Evolutionary conservation across 2,888 invertebrate species (phyloP).

Genomic region (Tanytarsus gracilentus): DNA sequence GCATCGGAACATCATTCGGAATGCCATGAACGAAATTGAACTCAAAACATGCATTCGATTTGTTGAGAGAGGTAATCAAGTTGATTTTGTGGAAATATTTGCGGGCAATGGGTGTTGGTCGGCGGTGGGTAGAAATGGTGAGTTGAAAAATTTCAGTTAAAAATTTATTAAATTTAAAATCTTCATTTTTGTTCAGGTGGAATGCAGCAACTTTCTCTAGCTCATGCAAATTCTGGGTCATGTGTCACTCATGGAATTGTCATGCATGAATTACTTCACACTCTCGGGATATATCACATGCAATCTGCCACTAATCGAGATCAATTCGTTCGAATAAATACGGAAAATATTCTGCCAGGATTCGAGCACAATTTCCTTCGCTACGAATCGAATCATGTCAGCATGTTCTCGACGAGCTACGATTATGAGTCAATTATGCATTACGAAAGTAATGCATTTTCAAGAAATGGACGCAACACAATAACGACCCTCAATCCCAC

Average conservation of each 20-base stretch:
- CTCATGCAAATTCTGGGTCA: not conserved
- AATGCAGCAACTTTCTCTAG: not conserved
- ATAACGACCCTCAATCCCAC: slow-evolving; percentile 36
- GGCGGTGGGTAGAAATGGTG: slow-evolving; percentile 9
- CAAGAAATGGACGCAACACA: slow-evolving; percentile 40
- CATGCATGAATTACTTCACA: slow-evolving; percentile 62
- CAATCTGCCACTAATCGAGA: slow-evolving; percentile 62
- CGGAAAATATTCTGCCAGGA: slow-evolving; percentile 1
- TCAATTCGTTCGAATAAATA: slow-evolving; percentile 48
- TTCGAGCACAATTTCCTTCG: slow-evolving; percentile 57
- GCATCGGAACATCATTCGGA: no score
- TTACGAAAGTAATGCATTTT: slow-evolving; percentile 42
- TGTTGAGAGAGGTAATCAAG: not conserved
- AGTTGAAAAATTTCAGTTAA: not conserved
- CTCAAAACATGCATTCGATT: slow-evolving; percentile 11
- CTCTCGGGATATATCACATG: slow-evolving; percentile 62
- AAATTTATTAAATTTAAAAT: not conserved
- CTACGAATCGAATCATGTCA: slow-evolving; percentile 45
- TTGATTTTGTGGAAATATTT: slow-evolving; percentile 5
- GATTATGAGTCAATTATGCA: slow-evolving; percentile 52
- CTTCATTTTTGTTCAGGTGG: not conserved
- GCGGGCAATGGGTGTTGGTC: slow-evolving; percentile 11
- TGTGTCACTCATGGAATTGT: slow-evolving; percentile 42
- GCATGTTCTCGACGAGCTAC: slow-evolving; percentile 54
- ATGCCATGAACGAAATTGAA: slow-evolving; percentile 10